phyloP scores from a whole-genome alignment of 2,113 vertebrate species.

The Coryphaenoides rupestris region DNA sequence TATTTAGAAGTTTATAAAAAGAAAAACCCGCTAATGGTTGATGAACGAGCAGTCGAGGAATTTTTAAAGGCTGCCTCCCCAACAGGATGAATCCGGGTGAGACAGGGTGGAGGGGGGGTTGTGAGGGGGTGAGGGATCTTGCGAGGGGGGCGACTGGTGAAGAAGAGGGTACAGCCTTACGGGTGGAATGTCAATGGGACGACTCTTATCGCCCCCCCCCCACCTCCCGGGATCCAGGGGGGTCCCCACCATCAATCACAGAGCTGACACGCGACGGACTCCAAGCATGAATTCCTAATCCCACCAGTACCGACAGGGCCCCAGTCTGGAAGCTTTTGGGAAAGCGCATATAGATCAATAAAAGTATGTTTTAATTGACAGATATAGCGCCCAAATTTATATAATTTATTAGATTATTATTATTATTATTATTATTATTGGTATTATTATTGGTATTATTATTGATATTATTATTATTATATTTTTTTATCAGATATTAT shows the following conservation, averaged over 20 bases:
- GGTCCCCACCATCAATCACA: conserved; percentile 70
- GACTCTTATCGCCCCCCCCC: conserved; percentile 65
- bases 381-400: background rate
- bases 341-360: background rate
- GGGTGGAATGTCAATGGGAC: conserved; percentile 60
- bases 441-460: background rate
- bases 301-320: conserved; percentile 7
- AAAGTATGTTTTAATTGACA: background rate
- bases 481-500: no score
- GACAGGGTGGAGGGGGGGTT: conserved; percentile 8
- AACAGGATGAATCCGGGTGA: conserved; percentile 28
- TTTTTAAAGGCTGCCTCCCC: conserved; percentile 11
- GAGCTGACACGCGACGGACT: conserved; percentile 73
- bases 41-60: conserved; percentile 34
- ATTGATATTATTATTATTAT: background rate
- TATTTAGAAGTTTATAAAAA: background rate
- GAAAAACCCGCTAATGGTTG: conserved; percentile 8
- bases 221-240: conserved; percentile 62
- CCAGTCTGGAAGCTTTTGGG: background rate
- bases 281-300: conserved; percentile 55
- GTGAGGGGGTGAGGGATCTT: background rate
- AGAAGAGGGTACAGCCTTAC: conserved; percentile 30
- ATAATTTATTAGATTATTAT: no score
- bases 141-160: conserved; percentile 13
- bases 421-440: background rate